Conservation (phyloP, 2,797 vertebrate species). For the Caiman crocodilus region DNA sequence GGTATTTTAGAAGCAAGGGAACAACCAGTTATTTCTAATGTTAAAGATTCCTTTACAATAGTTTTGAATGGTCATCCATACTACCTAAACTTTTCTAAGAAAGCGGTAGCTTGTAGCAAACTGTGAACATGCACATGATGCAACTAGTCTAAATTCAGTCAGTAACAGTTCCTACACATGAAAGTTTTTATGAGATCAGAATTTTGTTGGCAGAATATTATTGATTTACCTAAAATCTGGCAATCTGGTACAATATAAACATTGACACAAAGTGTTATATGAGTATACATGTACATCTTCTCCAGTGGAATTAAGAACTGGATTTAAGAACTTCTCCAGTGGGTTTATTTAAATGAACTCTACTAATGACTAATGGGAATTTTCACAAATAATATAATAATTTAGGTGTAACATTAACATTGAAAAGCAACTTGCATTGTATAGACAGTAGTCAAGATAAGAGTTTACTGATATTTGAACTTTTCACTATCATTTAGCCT, state of each 20-base stretch:
- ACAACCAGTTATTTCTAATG: too few species aligned
- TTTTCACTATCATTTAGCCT: neutral
- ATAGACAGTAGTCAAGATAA: neutral
- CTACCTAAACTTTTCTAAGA: too few species aligned
- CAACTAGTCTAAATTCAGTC: neutral
- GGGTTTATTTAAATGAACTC: too few species aligned
- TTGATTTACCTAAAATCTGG: neutral
- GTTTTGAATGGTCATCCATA: too few species aligned
- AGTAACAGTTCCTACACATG: neutral
- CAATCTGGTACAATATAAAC: neutral
- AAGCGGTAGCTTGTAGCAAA: too few species aligned
- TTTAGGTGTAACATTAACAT: neutral
- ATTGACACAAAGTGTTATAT: neutral
- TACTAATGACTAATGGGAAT: neutral
- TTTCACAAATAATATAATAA: neutral
- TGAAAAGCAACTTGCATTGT: neutral
- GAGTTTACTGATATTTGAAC: neutral
- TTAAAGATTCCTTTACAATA: too few species aligned
- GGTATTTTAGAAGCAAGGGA: too few species aligned
- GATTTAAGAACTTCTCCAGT: too few species aligned
- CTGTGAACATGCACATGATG: neutral
- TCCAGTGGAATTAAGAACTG: neutral
- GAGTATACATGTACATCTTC: neutral
- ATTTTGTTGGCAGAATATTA: neutral
- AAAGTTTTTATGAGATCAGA: neutral